These are phyloP conservation scores for Axea sp. DNA, from an alignment of 2,888 invertebrate genomes.

Conservation along the genomic window DNA sequence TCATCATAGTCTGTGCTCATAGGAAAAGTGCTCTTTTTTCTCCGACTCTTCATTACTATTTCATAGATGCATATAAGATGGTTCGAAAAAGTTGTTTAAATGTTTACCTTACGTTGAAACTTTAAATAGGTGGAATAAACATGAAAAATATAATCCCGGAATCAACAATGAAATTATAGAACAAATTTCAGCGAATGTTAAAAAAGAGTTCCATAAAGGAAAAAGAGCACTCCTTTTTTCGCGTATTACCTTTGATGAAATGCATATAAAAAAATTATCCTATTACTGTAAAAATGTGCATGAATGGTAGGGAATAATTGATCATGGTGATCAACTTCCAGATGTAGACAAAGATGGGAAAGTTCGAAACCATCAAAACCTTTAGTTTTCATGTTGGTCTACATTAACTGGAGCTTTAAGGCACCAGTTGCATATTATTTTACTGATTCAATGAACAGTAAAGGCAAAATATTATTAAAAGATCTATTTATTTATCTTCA, in stretches of 20 bases:
- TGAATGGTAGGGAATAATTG: constrained; percentile 24
- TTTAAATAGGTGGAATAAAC: constrained; percentile 34
- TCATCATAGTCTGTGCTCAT: too few relatives aligned
- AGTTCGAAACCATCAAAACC: constrained; percentile 21
- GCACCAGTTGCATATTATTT: constrained; percentile 46
- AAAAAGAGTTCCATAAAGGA: too few relatives aligned
- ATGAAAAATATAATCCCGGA: constrained; percentile 43
- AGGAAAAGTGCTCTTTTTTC: constrained; percentile 32
- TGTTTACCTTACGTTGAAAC: constrained; percentile 39
- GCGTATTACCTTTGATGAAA: constrained; percentile 44
- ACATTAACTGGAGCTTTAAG: constrained; percentile 47
- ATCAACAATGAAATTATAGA: constrained; percentile 22
- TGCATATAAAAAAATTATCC: constrained; percentile 18
- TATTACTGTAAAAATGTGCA: constrained; percentile 6
- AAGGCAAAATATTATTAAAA: constrained; percentile 7
- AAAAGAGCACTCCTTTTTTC: constrained; percentile 11
- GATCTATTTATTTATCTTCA: constrained; percentile 28
- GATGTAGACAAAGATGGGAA: too few relatives aligned
- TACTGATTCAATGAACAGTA: constrained; percentile 26
- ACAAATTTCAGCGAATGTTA: too few relatives aligned
- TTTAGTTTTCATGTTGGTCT: constrained; percentile 50
- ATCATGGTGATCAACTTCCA: constrained; percentile 5
- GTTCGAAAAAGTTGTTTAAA: constrained; percentile 33
- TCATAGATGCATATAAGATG: constrained; percentile 37
- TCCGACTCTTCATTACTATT: constrained; percentile 25